Evolutionary conservation across 2,797 vertebrate species (phyloP).

Genomic region (Lateolabrax maculatus): DNA sequence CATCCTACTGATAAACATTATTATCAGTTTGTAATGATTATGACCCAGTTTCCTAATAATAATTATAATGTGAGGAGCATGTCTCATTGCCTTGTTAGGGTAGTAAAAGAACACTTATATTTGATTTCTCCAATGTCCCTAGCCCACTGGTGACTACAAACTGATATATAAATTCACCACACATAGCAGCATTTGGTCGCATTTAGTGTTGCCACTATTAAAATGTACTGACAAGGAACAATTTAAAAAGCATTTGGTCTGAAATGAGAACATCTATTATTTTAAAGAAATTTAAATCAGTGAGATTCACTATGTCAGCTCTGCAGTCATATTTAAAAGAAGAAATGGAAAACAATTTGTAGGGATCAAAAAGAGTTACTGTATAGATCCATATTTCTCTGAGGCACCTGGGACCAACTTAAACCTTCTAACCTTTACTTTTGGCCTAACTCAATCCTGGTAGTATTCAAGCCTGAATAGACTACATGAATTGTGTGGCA

Average conservation of each 20-base stretch:
- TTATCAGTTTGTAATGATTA: neutral
- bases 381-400: neutral
- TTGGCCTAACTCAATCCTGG: neutral
- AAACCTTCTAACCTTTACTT: neutral
- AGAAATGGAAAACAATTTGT: neutral
- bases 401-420: neutral
- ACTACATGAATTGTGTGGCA: neutral
- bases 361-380: neutral
- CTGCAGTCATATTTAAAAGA: neutral
- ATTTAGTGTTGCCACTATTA: neutral
- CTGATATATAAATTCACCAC: neutral
- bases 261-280: neutral
- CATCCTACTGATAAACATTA: neutral
- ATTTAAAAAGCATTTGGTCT: neutral
- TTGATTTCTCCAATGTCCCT: neutral
- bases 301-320: neutral
- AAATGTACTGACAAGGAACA: neutral
- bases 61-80: neutral
- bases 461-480: neutral
- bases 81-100: neutral
- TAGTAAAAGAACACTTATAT: neutral
- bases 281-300: neutral
- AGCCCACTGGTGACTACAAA: neutral
- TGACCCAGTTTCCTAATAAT: neutral
- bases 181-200: neutral